Conservation (phyloP, 2,113 vertebrate species). For the Hiodon alosoides region DNA sequence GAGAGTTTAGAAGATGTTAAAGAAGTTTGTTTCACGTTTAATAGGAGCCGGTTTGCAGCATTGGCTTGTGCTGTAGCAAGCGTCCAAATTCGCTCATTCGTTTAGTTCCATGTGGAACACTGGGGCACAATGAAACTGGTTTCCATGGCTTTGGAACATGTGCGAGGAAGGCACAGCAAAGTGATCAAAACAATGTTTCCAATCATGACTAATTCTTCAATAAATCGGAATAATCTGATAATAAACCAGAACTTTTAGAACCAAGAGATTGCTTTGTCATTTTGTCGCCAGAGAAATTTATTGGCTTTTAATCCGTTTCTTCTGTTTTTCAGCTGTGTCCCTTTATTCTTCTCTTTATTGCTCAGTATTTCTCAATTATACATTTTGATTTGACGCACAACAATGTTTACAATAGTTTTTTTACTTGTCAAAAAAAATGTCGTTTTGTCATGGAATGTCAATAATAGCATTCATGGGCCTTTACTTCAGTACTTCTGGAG, state of each 20-base stretch:
- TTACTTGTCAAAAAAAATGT: not conserved
- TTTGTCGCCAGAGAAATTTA: not conserved
- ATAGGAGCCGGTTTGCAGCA: no score
- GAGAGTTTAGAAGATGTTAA: no score
- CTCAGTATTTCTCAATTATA: not conserved
- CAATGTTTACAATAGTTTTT: not conserved
- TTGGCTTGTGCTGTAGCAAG: no score
- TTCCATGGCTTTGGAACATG: constrained; percentile 14
- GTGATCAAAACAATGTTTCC: constrained; percentile 6
- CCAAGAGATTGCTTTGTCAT: not conserved
- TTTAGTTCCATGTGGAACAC: no score
- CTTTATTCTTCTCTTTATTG: constrained; percentile 10
- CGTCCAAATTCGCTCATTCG: no score
- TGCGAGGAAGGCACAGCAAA: not conserved
- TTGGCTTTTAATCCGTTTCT: not conserved
- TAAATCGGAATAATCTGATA: constrained; percentile 13
- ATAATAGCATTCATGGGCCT: not conserved
- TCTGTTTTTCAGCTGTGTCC: not conserved
- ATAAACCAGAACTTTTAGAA: not conserved
- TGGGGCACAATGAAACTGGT: not conserved
- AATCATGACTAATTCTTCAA: constrained; percentile 21
- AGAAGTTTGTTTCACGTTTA: no score
- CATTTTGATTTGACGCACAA: not conserved
- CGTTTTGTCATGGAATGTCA: not conserved
- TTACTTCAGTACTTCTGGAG: no score